These are phyloP conservation scores for Calyptomena viridis DNA, from an alignment of 2,113 vertebrate genomes.

Conservation along the genomic window DNA sequence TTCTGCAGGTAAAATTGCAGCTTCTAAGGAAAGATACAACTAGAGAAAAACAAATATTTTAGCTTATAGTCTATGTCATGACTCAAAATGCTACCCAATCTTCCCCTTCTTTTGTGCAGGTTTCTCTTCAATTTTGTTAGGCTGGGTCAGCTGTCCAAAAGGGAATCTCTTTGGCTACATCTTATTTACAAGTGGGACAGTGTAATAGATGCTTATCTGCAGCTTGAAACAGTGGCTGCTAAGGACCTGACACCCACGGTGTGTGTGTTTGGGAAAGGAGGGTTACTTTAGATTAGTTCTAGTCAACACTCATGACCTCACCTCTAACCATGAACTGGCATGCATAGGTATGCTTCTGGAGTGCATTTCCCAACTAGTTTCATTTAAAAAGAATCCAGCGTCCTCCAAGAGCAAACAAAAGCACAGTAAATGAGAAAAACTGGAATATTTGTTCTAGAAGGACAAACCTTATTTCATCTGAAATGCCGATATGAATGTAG, in stretches of 20 bases:
- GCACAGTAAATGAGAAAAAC: not conserved
- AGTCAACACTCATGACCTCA: not conserved
- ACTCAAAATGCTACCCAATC: not conserved
- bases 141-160: not conserved
- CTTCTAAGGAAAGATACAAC: not conserved
- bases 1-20: not conserved
- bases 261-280: not conserved
- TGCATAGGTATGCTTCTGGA: not conserved
- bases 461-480: not conserved
- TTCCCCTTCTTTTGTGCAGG: not conserved
- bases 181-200: not conserved
- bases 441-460: not conserved
- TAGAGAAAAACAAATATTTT: not conserved
- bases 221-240: not conserved
- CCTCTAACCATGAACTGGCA: not conserved
- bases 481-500: not conserved
- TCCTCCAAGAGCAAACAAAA: not conserved
- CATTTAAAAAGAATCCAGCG: not conserved
- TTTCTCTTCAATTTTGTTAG: not conserved
- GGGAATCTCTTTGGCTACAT: not conserved
- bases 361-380: not conserved
- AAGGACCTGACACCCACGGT: not conserved
- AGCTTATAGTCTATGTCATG: not conserved
- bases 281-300: not conserved
- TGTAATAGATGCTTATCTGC: accelerated